Percentiles rank a stretch among this genome's conserved stretches.
phyloP scores from a whole-genome alignment of 2,797 vertebrate species.

The Vireo griseus region DNA sequence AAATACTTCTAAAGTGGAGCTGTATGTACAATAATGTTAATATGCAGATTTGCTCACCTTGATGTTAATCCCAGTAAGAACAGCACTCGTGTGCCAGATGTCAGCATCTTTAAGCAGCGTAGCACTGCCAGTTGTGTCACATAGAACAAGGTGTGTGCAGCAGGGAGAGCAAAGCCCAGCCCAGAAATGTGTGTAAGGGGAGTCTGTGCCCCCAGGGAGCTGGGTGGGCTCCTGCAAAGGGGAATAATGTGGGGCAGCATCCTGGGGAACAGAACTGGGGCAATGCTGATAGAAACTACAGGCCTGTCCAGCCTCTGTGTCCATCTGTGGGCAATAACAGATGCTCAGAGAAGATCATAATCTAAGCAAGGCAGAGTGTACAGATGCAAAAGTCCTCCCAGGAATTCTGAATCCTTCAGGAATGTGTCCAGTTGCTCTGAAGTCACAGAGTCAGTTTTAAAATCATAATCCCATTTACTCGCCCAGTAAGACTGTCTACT shows the following conservation, averaged over 20 bases:
- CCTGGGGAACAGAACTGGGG: neutral
- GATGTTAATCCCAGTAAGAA: neutral
- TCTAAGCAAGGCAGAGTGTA: neutral
- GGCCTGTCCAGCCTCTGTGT: neutral
- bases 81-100: neutral
- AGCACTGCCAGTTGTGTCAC: neutral
- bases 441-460: neutral
- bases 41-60: neutral
- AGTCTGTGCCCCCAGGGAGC: neutral
- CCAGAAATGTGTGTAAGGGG: neutral
- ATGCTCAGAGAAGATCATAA: neutral
- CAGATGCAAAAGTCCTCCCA: neutral
- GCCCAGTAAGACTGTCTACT: neutral
- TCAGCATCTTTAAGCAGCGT: neutral
- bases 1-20: neutral
- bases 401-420: neutral
- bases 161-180: neutral
- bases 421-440: neutral
- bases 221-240: neutral
- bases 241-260: neutral
- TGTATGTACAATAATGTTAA: neutral
- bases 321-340: neutral
- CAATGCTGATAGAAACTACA: neutral
- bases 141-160: neutral
- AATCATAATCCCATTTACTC: neutral